Evolutionary conservation across 2,888 invertebrate species (phyloP), one percentile per base, ranked within the genome.

Genomic region (Chorisops tibialis): DNA sequence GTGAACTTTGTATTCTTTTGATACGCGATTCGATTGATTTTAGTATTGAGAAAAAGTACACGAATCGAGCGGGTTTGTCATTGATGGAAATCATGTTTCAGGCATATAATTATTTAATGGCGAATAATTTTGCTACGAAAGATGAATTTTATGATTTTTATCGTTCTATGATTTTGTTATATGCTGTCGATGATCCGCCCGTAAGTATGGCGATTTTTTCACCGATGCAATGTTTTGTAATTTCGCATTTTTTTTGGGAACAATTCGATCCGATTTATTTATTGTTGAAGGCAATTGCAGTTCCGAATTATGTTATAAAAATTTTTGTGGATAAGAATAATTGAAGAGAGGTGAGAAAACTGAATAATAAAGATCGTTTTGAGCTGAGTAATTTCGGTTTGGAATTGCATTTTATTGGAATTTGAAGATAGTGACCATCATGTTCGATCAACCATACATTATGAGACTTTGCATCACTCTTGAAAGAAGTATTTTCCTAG

Each of bases 1-100:
- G 30, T 43, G 7, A 50, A n/a, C 39, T 60, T 2, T 60, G 60
- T n/a, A 16, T 19, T 6, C 3, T 7, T 2, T 21, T 60, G 7
- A 9, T 60, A 4, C 35, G 24, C 12, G 51, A 50, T 2, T 24
- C 50, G 12, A 50, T 60, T 11, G 35, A 14, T 4, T 60, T 56
- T 43, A 43, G 56, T 21, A 16, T 60, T 2, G 43, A 49, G 4
- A 22, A 35, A 12, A 47, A 59, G 14, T 59, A 48, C 35, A 48
- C 37, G 7, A 52, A 38, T 37, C 21, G 38, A 1, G 30, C 19
- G 38, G 52, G 38, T 12, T 14, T 50, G 21, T 51, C 61, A 2
- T 11, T 43, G 37, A 61, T 61, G 61, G 61, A 61, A 16, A 45
- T 61, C 9, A 52, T 61, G 37, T 52, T 6, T 51, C 61, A 52